A percentile compares a stretch with the other conserved stretches of the same genome.
These are phyloP conservation scores for Pardalotus punctatus DNA, from an alignment of 2,113 vertebrate species.

Conservation along the genomic window DNA sequence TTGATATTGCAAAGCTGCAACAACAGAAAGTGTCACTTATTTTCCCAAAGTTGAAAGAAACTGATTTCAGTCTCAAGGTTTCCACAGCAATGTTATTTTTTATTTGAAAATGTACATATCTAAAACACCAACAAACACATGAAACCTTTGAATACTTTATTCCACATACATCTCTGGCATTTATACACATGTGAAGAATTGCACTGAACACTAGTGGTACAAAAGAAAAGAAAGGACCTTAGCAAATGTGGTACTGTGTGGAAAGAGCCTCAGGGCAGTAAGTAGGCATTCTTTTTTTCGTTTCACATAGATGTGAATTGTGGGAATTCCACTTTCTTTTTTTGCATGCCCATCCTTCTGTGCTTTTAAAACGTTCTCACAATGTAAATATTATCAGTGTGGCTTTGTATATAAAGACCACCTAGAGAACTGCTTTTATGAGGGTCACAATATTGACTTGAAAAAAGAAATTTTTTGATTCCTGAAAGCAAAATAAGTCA, in stretches of 20 bases:
- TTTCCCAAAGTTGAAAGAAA: neutral
- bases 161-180: neutral
- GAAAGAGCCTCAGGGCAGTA: neutral
- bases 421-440: neutral
- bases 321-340: neutral
- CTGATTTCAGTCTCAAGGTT: neutral
- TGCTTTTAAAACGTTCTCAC: neutral
- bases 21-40: neutral
- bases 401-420: neutral
- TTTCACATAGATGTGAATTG: neutral
- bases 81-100: neutral
- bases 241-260: neutral
- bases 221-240: neutral
- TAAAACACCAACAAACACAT: neutral
- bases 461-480: neutral
- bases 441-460: neutral
- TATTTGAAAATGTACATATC: neutral
- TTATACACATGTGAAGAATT: neutral
- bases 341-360: neutral
- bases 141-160: neutral
- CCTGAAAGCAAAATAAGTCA: neutral
- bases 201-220: neutral
- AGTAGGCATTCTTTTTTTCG: neutral
- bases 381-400: neutral
- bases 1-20: neutral